Evolutionary conservation across 2,797 vertebrate species (phyloP), one percentile per base, ranked within the genome.

Genomic region (Manis pentadactyla): DNA sequence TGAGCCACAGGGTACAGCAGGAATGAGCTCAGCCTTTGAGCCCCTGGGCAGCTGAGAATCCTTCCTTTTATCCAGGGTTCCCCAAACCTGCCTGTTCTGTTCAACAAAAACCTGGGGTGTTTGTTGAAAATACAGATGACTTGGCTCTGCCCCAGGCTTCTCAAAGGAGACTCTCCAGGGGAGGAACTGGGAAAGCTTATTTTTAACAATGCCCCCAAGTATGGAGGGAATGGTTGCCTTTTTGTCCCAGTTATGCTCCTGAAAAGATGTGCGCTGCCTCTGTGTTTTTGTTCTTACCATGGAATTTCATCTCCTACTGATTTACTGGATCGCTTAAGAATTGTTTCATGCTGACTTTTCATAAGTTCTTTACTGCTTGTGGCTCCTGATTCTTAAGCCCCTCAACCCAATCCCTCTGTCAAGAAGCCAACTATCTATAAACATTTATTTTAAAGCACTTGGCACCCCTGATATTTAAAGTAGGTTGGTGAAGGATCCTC

Each of bases 371-470:
- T 78, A 78, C 64, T 75, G 34, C 68, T 57, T 31, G 71, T 75
- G 85, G 27, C n/a, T 96, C 14, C 66, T 10, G 37, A 57, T 85
- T 95, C 69, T 89, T 95, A 90, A 94, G 83, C n/a, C 87, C 77
- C 21, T 79, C 27, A 19, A 31, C 29, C 34, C 68, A 17, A 6
- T 77, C 68, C 42, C 49, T 94, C 84, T 93, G 53, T 87, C 64
- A 31, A 74, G 81, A 89, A 92, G 46, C 55, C 42, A 73, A 57
- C 61, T 34, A 2, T 49, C 37, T 75, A 25, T 34, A 90, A 94
- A 85, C 23, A 34, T 77, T 0, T 84, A 46, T 90, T 84, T 89
- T n/a, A 73, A 95, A 27, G 23, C 55, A 84, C 53, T 95, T 37
- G 63, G 37, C 63, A 69, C 61, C 23, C 78, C 87, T 94, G 13